Evolutionary conservation across 1,140 invertebrate genomes (phyloP), one percentile per base, ranked within the genome.

Genomic region (Epicauta chinensis): DNA sequence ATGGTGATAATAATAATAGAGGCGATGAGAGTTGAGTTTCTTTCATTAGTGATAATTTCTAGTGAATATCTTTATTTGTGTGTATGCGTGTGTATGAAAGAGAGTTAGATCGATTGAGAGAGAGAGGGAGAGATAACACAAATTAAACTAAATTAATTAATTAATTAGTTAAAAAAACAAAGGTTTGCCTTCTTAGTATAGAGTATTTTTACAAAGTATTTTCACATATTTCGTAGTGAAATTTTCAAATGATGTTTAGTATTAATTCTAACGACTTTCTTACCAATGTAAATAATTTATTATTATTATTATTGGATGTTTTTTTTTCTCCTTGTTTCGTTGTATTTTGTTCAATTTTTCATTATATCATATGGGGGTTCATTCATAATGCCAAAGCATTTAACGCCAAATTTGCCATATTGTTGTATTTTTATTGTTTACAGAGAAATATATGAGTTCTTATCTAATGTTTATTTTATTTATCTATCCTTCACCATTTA

Each of bases 391-490:
- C 68, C 68, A 70, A 70, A 70, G 68, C 68, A 70, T 70, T 68
- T 67, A 68, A 70, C 66, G 68, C 68, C 68, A 70, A 70, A 67
- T 69, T 66, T 67, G 68, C 68, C 68, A 70, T 70, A 63, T 66
- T 65, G 65, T 68, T 69, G 66, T 67, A 58, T 60, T 53, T 60
- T 61, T 63, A 63, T 67, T 64, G 65, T 65, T 66, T 64, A 59
- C 54, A 61, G 49, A 62, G 51, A 55, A 63, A 53, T 11, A 23
- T 23, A 23, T 23, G 23, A 23, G 23, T 23, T 23, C 23, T 23
- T 23, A 23, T 23, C 23, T 23, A 23, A 23, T 23, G 7, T 23
- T 23, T 23, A 2, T 23, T 23, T 23, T 7, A 23, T 23, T 23
- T 0, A 23, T 5, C 7, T 7, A 23, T 7, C 17, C 17, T 23